Conservation (phyloP, 2,888 invertebrate genomes). For the Tiliacea citrago region DNA sequence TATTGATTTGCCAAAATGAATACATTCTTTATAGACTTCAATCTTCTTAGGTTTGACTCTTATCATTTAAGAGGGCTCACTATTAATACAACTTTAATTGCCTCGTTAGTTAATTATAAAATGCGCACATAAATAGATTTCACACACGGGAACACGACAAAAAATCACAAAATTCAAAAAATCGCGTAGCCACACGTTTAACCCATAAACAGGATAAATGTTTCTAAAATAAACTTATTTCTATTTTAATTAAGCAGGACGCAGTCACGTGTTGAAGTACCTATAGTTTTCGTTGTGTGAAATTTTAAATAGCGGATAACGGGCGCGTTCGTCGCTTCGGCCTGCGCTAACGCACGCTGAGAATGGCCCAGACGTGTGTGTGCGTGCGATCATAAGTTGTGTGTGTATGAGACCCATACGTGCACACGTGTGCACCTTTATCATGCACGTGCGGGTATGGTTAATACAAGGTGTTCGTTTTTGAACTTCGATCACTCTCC, state of each 20-base stretch:
- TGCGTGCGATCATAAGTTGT: slow-evolving; percentile 3
- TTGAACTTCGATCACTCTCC: neutral
- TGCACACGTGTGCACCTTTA: slow-evolving; percentile 6
- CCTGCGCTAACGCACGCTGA: slow-evolving; percentile 25
- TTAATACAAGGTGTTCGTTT: too few relatives aligned
- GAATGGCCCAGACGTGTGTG: slow-evolving; percentile 12
- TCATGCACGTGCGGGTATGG: neutral
- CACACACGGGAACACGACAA: slow-evolving; percentile 4
- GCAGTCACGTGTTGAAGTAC: slow-evolving; percentile 13
- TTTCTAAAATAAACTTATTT: slow-evolving; percentile 5
- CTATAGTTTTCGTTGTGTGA: slow-evolving; percentile 35
- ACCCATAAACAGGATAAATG: neutral
- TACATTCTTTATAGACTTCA: neutral
- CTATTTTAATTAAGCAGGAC: slow-evolving; percentile 33
- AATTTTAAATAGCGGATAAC: slow-evolving; percentile 38
- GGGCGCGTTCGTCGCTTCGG: slow-evolving; percentile 2
- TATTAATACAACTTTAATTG: slow-evolving; percentile 19
- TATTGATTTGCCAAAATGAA: neutral
- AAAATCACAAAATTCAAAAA: slow-evolving; percentile 8
- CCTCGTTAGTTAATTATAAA: slow-evolving; percentile 8
- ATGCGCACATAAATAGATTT: slow-evolving; percentile 32
- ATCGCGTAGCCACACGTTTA: neutral
- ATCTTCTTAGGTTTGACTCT: neutral
- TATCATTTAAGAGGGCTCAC: neutral
- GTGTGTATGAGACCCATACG: slow-evolving; percentile 31